Conservation (phyloP, 2,888 invertebrate genomes). For the Masnerella sp. region DNA sequence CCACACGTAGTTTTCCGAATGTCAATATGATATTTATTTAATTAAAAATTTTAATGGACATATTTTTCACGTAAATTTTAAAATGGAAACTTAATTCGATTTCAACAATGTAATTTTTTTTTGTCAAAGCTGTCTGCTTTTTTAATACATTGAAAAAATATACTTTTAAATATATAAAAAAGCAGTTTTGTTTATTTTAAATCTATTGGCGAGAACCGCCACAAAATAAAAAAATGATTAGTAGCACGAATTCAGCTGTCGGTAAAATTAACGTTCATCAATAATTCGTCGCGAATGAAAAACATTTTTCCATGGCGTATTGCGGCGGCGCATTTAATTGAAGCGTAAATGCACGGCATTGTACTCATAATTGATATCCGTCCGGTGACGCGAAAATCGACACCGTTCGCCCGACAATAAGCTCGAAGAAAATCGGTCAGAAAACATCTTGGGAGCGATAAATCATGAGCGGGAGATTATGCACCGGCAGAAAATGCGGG, state of each 20-base stretch:
- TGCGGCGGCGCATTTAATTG: constrained; percentile 24
- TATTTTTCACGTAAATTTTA: too few relatives aligned
- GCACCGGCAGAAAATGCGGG: constrained; percentile 45
- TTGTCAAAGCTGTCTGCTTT: too few relatives aligned
- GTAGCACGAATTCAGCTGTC: not conserved
- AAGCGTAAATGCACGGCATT: constrained; percentile 27
- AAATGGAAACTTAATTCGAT: too few relatives aligned
- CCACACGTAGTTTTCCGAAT: too few relatives aligned
- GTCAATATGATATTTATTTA: too few relatives aligned
- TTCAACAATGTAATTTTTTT: too few relatives aligned
- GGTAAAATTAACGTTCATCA: not conserved
- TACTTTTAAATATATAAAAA: too few relatives aligned
- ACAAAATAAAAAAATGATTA: not conserved
- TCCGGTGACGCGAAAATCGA: constrained; percentile 18
- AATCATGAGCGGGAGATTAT: constrained; percentile 45
- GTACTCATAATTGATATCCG: constrained; percentile 46
- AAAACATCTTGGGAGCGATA: constrained; percentile 41
- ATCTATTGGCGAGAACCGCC: not conserved
- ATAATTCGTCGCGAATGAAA: not conserved
- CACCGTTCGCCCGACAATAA: constrained; percentile 31
- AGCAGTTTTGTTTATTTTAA: too few relatives aligned
- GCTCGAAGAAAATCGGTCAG: constrained; percentile 41
- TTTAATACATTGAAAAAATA: too few relatives aligned
- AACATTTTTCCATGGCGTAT: constrained; percentile 1
- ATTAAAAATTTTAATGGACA: too few relatives aligned